phyloP scores from a whole-genome alignment of 2,888 invertebrate genomes.

The Cacoxenus indagator region DNA sequence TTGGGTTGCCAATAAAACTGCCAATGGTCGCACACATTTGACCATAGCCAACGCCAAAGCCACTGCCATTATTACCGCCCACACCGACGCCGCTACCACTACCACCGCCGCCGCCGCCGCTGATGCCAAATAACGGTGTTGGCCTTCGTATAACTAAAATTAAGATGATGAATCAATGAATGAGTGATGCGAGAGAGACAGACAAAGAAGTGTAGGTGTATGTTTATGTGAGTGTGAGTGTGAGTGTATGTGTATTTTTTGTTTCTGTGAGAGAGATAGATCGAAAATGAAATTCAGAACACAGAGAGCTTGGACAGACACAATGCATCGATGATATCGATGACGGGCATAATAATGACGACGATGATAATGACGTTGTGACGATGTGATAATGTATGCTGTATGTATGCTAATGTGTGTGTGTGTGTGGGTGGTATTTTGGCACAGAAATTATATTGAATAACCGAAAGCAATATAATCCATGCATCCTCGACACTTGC shows the following conservation, averaged over 20 bases:
- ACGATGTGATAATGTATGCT: constrained; percentile 8
- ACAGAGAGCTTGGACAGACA: background rate
- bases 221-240: constrained; percentile 14
- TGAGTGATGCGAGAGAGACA: constrained; percentile 36
- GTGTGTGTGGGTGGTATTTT: constrained; percentile 28
- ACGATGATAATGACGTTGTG: background rate
- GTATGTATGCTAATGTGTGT: background rate
- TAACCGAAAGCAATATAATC: constrained; percentile 47
- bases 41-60: constrained; percentile 20
- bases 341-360: background rate
- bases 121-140: constrained; percentile 59
- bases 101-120: constrained; percentile 45
- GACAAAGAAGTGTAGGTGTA: constrained; percentile 3
- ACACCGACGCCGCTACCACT: constrained; percentile 33
- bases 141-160: constrained; percentile 75
- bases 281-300: no score
- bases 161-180: constrained; percentile 68
- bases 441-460: constrained; percentile 48
- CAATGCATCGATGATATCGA: background rate
- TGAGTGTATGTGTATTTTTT: constrained; percentile 17
- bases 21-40: constrained; percentile 48
- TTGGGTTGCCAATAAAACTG: constrained; percentile 73
- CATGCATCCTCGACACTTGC: constrained; percentile 52
- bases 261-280: constrained; percentile 22
- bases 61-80: constrained; percentile 32